A percentile compares a stretch with the other conserved stretches of the same genome.
phyloP scores from a whole-genome alignment of 2,797 vertebrate genomes.

The Dicrostonyx torquatus region DNA sequence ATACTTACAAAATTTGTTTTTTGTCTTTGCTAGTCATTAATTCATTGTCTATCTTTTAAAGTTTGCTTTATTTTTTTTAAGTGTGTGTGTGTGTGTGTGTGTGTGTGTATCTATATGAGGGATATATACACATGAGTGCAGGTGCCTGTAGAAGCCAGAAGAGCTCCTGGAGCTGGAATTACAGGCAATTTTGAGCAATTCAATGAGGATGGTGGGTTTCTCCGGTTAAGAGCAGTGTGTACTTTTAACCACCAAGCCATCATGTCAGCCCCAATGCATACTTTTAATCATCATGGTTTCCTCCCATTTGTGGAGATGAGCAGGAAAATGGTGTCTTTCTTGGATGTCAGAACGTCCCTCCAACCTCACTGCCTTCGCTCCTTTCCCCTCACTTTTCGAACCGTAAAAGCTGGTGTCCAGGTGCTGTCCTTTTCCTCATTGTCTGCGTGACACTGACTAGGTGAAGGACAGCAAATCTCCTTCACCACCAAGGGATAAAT shows the following conservation, averaged over 20 bases:
- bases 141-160: background rate
- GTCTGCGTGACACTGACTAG: background rate
- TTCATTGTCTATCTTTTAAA: background rate
- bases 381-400: background rate
- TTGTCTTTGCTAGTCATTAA: background rate
- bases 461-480: background rate
- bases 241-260: background rate
- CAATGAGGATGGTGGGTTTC: background rate
- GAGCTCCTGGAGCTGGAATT: background rate
- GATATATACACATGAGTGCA: background rate
- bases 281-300: background rate
- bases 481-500: conserved; percentile 44
- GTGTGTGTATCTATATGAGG: background rate
- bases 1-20: conserved; percentile 13
- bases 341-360: background rate
- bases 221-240: background rate
- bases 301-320: background rate
- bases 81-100: background rate
- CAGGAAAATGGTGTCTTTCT: background rate
- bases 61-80: background rate
- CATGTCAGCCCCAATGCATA: background rate
- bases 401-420: background rate
- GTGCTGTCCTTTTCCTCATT: background rate
- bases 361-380: background rate
- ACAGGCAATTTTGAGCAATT: background rate